These are phyloP conservation scores for Coranthus polyacanthus DNA, from an alignment of 2,797 vertebrate species.

Conservation along the genomic window DNA sequence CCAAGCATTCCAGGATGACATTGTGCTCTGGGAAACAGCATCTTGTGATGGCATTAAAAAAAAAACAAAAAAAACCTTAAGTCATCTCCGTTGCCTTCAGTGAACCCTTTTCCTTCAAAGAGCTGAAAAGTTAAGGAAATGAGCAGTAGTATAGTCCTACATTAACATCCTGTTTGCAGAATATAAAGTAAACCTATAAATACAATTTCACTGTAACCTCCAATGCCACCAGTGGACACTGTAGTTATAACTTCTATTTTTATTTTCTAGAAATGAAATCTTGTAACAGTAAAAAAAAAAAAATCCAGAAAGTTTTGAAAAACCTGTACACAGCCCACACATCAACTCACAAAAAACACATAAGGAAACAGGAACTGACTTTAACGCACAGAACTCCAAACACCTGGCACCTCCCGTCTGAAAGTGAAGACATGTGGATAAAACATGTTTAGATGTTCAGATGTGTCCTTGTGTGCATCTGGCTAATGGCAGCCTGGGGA, in stretches of 20 bases:
- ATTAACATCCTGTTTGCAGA: not conserved
- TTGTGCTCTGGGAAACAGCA: not conserved
- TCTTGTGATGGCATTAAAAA: slow-evolving; percentile 10
- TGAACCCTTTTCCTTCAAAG: not conserved
- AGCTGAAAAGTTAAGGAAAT: not conserved
- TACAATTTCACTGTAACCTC: not conserved
- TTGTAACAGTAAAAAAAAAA: slow-evolving; percentile 4
- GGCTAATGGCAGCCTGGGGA: slow-evolving; percentile 57
- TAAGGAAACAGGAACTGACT: not conserved
- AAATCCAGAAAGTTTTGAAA: slow-evolving; percentile 27
- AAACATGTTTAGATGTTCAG: slow-evolving; percentile 47
- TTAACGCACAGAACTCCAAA: slow-evolving; percentile 13
- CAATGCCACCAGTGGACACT: not conserved
- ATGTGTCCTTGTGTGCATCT: slow-evolving; percentile 50
- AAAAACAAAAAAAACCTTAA: not conserved
- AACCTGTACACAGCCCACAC: no score
- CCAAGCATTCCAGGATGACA: not conserved
- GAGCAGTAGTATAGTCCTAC: not conserved
- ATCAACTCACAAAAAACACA: not conserved
- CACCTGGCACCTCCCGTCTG: slow-evolving; percentile 20
- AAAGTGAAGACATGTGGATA: slow-evolving; percentile 22
- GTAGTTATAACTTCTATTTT: not conserved
- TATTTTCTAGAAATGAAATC: not conserved
- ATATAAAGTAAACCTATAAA: no score
- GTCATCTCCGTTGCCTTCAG: not conserved